Conservation (phyloP, 2,888 invertebrate species). For the Halocaridina rubra region DNA sequence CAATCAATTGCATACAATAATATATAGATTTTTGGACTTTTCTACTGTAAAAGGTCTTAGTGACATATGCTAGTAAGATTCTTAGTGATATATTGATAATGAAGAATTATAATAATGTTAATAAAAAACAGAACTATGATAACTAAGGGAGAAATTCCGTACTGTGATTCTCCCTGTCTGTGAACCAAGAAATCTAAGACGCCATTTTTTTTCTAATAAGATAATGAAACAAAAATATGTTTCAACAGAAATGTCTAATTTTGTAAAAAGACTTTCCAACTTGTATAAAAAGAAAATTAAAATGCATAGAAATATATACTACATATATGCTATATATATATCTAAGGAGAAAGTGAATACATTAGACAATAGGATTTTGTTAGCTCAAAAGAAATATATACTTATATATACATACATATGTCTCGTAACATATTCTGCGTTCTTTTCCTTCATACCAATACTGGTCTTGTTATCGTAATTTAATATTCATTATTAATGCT, state of each 20-base stretch:
- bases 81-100: not conserved
- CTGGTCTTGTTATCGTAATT: too few relatives aligned
- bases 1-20: constrained; percentile 10
- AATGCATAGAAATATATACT: not conserved
- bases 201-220: too few relatives aligned
- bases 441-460: not conserved
- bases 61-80: not conserved
- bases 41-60: not conserved
- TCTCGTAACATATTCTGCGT: not conserved
- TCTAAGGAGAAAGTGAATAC: not conserved
- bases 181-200: too few relatives aligned
- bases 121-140: too few relatives aligned
- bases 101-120: not conserved
- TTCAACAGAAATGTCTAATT: too few relatives aligned
- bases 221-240: too few relatives aligned
- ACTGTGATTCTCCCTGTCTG: too few relatives aligned
- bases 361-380: not conserved
- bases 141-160: too few relatives aligned
- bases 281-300: too few relatives aligned
- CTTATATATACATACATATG: not conserved
- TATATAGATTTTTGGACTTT: constrained; percentile 12
- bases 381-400: not conserved
- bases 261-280: too few relatives aligned
- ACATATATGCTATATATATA: not conserved
- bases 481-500: too few relatives aligned